Conservation (phyloP, 2,797 vertebrate genomes). For the Acridotheres tristis region DNA sequence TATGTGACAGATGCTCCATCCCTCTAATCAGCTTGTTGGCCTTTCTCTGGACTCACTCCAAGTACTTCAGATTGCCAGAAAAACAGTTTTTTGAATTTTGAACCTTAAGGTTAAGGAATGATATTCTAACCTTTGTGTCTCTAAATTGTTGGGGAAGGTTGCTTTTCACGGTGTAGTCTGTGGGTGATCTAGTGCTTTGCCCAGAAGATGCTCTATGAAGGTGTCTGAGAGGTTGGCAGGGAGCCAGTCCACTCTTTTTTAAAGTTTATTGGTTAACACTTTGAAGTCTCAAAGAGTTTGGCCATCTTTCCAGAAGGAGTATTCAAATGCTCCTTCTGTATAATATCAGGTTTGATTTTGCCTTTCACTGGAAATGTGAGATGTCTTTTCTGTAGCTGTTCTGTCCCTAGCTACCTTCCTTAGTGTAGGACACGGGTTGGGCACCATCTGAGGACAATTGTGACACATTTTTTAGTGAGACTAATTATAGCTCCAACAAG, state of each 20-base stretch:
- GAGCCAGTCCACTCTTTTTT: neutral
- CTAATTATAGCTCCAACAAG: neutral
- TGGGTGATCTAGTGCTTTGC: neutral
- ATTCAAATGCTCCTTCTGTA: neutral
- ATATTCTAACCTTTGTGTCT: neutral
- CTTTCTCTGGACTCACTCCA: neutral
- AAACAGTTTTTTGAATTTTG: neutral
- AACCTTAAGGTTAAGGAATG: neutral
- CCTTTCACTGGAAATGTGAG: neutral
- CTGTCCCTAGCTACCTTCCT: neutral
- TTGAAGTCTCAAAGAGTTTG: neutral
- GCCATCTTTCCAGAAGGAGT: neutral
- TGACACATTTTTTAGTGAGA: neutral
- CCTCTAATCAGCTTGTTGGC: neutral
- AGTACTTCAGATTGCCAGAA: neutral
- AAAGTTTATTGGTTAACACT: neutral
- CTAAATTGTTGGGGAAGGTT: neutral
- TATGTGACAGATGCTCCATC: neutral
- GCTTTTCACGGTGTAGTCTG: neutral
- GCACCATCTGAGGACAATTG: neutral
- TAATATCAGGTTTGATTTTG: neutral
- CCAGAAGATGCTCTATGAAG: neutral
- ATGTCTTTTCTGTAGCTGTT: neutral
- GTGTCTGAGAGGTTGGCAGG: neutral
- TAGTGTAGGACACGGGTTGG: neutral